Conservation (phyloP, 2,113 vertebrate species). For the Archocentrus centrarchus region DNA sequence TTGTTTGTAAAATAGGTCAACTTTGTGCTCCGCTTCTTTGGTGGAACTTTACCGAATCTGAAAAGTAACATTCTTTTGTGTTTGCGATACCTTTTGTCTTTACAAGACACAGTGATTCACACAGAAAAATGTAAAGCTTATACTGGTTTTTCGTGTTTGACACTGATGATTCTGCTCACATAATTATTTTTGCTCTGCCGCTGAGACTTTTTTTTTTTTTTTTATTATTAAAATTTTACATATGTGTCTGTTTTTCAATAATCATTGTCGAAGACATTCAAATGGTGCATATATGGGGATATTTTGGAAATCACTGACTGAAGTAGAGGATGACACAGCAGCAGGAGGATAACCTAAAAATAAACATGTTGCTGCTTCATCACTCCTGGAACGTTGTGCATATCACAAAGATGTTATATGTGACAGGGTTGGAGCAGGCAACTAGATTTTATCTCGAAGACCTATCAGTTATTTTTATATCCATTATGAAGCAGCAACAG, state of each 20-base stretch:
- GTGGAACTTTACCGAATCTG: constrained; percentile 14
- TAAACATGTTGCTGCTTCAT: constrained; percentile 29
- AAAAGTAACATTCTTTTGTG: constrained; percentile 17
- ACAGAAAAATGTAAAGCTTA: constrained; percentile 6
- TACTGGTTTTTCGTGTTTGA: background rate
- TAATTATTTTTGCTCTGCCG: background rate
- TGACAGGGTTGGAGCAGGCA: background rate
- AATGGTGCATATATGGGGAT: background rate
- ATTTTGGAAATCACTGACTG: constrained; percentile 10
- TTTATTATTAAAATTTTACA: constrained; percentile 5
- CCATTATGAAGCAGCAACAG: background rate
- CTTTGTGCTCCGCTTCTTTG: constrained; percentile 41
- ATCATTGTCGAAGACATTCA: background rate
- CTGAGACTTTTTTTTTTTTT: background rate
- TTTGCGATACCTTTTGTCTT: constrained; percentile 36
- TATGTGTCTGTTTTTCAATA: background rate
- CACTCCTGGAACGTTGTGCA: constrained; percentile 16
- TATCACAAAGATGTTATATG: constrained; percentile 5
- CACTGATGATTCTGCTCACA: background rate
- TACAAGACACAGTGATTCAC: constrained; percentile 14
- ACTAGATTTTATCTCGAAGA: constrained; percentile 16
- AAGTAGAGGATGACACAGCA: constrained; percentile 32
- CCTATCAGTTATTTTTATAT: constrained; percentile 39
- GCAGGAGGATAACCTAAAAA: constrained; percentile 29
- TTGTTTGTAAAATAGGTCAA: constrained; percentile 64